These are phyloP conservation scores for Halichondria panicea DNA, from an alignment of 37 sponge, comb jelly and placozoan genomes.

Conservation along the genomic window DNA sequence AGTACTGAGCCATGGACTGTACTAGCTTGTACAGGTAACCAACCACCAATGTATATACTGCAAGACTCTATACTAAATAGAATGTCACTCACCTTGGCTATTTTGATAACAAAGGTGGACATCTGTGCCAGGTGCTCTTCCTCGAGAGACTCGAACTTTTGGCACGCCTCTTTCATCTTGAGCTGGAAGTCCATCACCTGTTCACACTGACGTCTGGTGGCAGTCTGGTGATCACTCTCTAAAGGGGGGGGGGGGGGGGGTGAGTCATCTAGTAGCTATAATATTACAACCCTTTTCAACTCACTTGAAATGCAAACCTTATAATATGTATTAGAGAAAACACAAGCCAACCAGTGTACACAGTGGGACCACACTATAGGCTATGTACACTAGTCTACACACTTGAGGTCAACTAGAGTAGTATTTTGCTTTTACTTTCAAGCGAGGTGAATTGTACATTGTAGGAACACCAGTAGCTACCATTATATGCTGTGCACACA, in stretches of 20 bases:
- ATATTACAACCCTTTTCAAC: not conserved
- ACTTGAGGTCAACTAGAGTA: too few species aligned
- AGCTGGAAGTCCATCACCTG: constrained; percentile 44
- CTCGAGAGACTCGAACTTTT: constrained; percentile 64
- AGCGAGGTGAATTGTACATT: too few species aligned
- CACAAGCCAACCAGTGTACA: too few species aligned
- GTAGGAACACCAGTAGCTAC: not conserved
- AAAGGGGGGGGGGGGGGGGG: not conserved
- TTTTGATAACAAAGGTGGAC: constrained; percentile 41
- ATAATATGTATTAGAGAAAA: not conserved
- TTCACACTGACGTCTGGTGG: constrained; percentile 19
- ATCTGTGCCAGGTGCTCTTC: constrained; percentile 66
- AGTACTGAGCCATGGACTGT: too few species aligned
- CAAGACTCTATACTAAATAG: too few species aligned
- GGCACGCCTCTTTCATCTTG: constrained; percentile 46
- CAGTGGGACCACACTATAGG: too few species aligned
- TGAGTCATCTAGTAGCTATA: not conserved
- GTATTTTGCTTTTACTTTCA: too few species aligned
- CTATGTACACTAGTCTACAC: too few species aligned
- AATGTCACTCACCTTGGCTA: constrained; percentile 15
- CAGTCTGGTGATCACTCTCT: constrained; percentile 37
- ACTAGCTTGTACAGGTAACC: too few species aligned
- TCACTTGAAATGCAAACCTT: too few species aligned
- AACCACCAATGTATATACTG: too few species aligned
- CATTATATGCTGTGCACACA: not conserved